Percentiles rank a stretch among this genome's conserved stretches.
Evolutionary conservation across 2,113 vertebrate genomes (phyloP).

Genomic region (Psephotus haematonotus): DNA sequence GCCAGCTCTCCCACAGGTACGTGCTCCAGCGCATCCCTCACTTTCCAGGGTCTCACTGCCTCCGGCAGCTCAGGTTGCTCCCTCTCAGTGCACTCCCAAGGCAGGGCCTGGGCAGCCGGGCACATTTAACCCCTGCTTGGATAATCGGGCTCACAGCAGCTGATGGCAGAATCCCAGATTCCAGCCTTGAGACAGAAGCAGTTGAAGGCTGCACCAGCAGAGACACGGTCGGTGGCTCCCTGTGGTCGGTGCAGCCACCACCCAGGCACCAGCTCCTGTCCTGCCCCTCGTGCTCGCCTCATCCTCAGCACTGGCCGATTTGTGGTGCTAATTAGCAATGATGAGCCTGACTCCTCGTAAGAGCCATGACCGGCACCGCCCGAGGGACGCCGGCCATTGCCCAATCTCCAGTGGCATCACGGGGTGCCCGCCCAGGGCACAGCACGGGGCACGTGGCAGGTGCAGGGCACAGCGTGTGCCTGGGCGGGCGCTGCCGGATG

Average conservation of each 20-base stretch:
- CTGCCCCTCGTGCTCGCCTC: background rate
- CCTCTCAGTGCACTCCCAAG: fast-evolving
- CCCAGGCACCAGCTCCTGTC: background rate
- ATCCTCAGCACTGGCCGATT: background rate
- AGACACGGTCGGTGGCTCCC: background rate
- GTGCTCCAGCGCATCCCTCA: background rate
- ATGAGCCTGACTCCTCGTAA: background rate
- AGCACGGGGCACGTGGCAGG: fast-evolving
- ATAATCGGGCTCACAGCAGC: background rate
- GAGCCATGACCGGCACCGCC: background rate
- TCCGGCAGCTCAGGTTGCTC: fast-evolving
- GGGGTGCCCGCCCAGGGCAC: background rate
- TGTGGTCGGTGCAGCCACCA: fast-evolving
- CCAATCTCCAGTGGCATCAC: background rate
- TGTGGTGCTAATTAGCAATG: background rate
- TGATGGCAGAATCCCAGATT: background rate
- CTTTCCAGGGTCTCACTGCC: background rate
- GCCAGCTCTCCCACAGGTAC: background rate
- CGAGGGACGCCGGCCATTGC: background rate
- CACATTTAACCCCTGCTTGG: background rate
- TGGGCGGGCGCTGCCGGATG: background rate
- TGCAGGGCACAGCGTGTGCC: fast-evolving
- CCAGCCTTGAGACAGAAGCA: background rate
- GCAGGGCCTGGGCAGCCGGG: background rate
- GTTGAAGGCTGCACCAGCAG: background rate